Percentiles rank a stretch among this genome's conserved stretches.
Evolutionary conservation across 1,140 invertebrate genomes (phyloP).

Genomic region (Augochlora pura): DNA sequence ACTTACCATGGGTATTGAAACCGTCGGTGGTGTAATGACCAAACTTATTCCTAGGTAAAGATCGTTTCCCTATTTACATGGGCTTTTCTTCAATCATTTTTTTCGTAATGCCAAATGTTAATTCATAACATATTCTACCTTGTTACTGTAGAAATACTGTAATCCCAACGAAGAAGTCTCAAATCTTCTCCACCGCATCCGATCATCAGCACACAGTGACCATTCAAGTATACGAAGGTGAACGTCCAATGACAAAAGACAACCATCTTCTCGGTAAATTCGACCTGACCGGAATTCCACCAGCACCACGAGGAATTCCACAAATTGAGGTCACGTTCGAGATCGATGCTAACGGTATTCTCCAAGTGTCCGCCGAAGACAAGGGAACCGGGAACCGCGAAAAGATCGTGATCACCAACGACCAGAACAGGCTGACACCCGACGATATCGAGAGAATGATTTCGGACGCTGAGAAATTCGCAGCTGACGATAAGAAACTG

Average conservation of each 20-base stretch:
- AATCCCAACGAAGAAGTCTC: conserved; percentile 99
- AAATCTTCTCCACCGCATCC: conserved; percentile 99
- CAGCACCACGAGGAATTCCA: conserved; percentile 98
- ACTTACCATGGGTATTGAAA: conserved; percentile 99
- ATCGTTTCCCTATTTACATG: not conserved
- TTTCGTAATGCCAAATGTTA: not conserved
- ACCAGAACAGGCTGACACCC: conserved; percentile 97
- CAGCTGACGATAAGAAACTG: conserved; percentile 98
- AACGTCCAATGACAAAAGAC: conserved; percentile 99
- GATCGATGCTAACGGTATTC: conserved; percentile 99
- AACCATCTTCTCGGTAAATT: conserved; percentile 99
- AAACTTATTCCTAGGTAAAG: conserved; percentile 92
- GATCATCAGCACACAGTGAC: conserved; percentile 99
- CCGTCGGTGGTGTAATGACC: conserved; percentile 99
- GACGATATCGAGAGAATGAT: conserved; percentile 99
- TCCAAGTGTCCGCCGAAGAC: conserved; percentile 98
- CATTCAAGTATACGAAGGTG: conserved; percentile 98
- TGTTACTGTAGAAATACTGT: conserved; percentile 91
- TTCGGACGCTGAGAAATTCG: conserved; percentile 98
- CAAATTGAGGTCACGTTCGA: conserved; percentile 99
- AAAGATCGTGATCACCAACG: conserved; percentile 99
- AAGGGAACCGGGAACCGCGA: conserved; percentile 99
- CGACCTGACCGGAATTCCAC: conserved; percentile 98
- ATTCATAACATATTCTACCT: not conserved
- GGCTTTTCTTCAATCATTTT: not conserved